Percentiles rank a stretch among this genome's conserved stretches.
These are phyloP conservation scores for Selenia dentaria DNA, from an alignment of 2,888 invertebrate species.

Conservation along the genomic window DNA sequence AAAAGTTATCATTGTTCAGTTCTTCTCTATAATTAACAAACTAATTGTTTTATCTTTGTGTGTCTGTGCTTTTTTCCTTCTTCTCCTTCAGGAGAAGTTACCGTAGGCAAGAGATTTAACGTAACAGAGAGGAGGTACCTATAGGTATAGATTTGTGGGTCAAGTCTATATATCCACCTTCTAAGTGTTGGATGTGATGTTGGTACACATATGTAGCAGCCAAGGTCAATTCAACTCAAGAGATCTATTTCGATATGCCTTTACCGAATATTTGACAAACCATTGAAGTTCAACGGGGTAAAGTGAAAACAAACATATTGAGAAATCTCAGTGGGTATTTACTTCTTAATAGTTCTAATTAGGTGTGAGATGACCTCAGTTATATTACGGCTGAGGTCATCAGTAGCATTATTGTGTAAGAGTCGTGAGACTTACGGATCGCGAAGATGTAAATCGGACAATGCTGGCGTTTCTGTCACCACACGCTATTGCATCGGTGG, in stretches of 20 bases:
- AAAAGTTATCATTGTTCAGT: too few species aligned
- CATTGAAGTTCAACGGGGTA: background rate
- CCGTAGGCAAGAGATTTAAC: too few species aligned
- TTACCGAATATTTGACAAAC: conserved; percentile 4
- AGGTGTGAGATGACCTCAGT: conserved; percentile 10
- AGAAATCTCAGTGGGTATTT: conserved; percentile 1
- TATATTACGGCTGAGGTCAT: conserved; percentile 12
- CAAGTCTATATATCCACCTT: too few species aligned
- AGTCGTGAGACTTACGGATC: conserved; percentile 8
- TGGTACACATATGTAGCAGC: too few species aligned
- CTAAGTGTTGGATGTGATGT: too few species aligned
- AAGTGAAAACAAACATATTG: conserved; percentile 12
- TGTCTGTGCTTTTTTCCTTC: too few species aligned
- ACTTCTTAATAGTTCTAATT: conserved; percentile 10
- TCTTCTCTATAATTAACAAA: too few species aligned
- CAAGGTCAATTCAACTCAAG: background rate
- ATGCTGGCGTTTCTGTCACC: conserved; percentile 8
- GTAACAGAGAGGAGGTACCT: too few species aligned
- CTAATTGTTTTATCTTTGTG: too few species aligned
- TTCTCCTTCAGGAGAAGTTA: too few species aligned
- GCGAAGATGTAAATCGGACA: conserved; percentile 17
- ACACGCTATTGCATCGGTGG: background rate
- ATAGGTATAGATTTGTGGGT: too few species aligned
- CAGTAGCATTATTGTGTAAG: conserved; percentile 11
- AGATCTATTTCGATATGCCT: background rate